A percentile compares a stretch with the other conserved stretches of the same genome.
phyloP scores from a whole-genome alignment of 2,797 vertebrate species.

The Anas capensis region DNA sequence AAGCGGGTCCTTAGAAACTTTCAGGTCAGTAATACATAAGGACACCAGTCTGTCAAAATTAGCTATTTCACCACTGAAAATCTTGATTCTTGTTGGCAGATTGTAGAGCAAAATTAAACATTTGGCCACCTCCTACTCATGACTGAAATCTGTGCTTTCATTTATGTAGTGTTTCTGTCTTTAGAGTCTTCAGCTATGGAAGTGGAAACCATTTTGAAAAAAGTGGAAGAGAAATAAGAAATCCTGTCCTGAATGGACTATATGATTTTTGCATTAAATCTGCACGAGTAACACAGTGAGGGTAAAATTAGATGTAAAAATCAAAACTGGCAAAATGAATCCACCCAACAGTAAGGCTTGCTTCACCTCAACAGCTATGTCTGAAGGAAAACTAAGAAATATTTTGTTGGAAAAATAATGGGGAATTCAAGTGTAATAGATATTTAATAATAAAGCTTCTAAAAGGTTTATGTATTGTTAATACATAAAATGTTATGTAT shows the following conservation, averaged over 20 bases:
- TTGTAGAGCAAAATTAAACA: neutral
- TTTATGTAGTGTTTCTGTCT: neutral
- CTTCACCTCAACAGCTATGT: neutral
- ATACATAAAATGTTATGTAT: neutral
- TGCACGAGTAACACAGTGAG: neutral
- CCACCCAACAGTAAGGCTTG: neutral
- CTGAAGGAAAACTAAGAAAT: neutral
- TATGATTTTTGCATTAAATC: neutral
- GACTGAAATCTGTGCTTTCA: neutral
- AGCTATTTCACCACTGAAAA: neutral
- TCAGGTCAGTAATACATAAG: neutral
- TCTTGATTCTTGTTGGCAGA: neutral
- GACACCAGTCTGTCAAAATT: neutral
- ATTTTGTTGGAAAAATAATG: neutral
- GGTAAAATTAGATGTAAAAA: neutral
- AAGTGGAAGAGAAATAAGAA: neutral
- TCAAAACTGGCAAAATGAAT: neutral
- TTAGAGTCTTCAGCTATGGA: neutral
- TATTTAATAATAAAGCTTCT: neutral
- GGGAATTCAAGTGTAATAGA: neutral
- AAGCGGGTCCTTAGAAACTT: neutral
- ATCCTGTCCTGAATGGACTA: accelerated
- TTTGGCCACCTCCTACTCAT: neutral
- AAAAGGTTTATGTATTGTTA: neutral
- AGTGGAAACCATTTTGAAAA: neutral